These are phyloP conservation scores for Spodoptera picta DNA, from an alignment of 2,888 invertebrate species.

Conservation along the genomic window DNA sequence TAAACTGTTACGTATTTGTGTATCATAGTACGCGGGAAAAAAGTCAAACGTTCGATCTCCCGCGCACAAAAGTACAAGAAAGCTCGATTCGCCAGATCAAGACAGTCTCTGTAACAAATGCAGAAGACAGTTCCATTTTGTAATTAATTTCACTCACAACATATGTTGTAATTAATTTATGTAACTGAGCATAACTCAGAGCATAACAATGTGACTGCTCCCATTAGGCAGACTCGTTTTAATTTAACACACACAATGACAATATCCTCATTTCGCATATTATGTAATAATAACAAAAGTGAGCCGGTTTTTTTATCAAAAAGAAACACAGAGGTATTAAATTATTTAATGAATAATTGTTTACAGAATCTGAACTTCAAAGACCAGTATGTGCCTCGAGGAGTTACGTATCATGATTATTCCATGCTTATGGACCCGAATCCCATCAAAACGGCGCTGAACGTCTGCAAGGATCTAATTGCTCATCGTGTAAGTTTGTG, in stretches of 20 bases:
- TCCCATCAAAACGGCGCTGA: conserved; percentile 97
- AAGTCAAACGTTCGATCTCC: too few relatives aligned
- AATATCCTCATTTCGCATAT: conserved; percentile 29
- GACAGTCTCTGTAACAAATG: too few relatives aligned
- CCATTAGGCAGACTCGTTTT: too few relatives aligned
- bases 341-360: conserved; percentile 18
- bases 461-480: conserved; percentile 97
- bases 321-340: neutral
- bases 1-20: too few relatives aligned
- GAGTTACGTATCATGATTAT: conserved; percentile 95
- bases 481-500: conserved; percentile 91
- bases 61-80: too few relatives aligned
- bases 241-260: conserved; percentile 16
- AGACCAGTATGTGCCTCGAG: conserved; percentile 93
- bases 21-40: too few relatives aligned
- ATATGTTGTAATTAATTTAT: too few relatives aligned
- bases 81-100: too few relatives aligned
- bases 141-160: too few relatives aligned
- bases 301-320: conserved; percentile 7
- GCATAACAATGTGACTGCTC: too few relatives aligned
- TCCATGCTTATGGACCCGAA: conserved; percentile 98
- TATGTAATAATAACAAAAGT: neutral
- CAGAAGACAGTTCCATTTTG: too few relatives aligned
- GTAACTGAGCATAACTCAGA: too few relatives aligned
- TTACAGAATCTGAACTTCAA: conserved; percentile 95